phyloP scores from a whole-genome alignment of 2,797 vertebrate genomes.

The Phataginus tetradactyla region DNA sequence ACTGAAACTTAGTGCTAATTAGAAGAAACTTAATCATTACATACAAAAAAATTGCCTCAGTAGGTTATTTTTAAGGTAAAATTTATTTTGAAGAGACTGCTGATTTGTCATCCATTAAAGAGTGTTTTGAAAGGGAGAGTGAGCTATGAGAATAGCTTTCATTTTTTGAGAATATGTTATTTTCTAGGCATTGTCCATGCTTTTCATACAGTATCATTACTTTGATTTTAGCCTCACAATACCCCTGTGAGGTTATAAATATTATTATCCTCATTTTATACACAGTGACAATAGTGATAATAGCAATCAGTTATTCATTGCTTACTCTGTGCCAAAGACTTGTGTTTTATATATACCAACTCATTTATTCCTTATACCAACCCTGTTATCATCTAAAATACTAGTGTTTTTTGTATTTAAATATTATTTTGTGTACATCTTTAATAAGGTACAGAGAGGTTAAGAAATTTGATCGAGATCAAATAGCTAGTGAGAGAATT shows the following conservation, averaged over 20 bases:
- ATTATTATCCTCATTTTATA: slow-evolving; percentile 5
- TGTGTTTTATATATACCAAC: not conserved
- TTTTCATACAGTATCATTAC: not conserved
- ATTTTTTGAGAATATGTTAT: not conserved
- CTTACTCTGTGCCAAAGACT: not conserved
- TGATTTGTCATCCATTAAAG: not conserved
- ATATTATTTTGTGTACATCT: not conserved
- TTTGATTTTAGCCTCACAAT: not conserved
- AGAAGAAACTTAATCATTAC: not conserved
- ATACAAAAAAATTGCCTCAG: not conserved
- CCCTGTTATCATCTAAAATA: not conserved
- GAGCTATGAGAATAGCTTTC: not conserved
- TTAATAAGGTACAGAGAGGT: slow-evolving; percentile 5
- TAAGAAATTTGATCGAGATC: slow-evolving; percentile 35
- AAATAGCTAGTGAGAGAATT: not conserved
- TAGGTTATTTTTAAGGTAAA: slow-evolving; percentile 15
- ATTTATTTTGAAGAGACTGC: not conserved
- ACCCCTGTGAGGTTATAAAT: not conserved
- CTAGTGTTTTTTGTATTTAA: not conserved
- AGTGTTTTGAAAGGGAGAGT: not conserved
- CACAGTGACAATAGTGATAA: not conserved
- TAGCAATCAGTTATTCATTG: not conserved
- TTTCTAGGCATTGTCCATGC: not conserved
- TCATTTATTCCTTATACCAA: not conserved
- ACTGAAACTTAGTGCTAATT: slow-evolving; percentile 23